Conservation (phyloP, 2,888 invertebrate genomes). For the Drosophila mayaguana region DNA sequence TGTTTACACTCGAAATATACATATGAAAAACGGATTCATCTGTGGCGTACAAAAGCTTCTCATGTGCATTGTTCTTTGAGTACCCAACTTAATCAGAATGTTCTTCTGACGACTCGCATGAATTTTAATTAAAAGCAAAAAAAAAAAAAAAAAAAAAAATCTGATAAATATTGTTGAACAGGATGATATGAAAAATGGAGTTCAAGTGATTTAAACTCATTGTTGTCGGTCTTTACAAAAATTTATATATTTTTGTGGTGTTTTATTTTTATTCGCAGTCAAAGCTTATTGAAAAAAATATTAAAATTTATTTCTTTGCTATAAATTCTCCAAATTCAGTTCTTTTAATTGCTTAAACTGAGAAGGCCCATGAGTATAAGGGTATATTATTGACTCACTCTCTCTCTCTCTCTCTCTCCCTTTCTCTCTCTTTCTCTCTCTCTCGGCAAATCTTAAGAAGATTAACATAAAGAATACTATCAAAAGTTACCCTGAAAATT, state of each 20-base stretch:
- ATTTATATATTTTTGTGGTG: not conserved
- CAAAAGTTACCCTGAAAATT: too few species aligned
- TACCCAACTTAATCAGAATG: conserved; percentile 7
- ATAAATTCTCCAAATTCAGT: too few species aligned
- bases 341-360: too few species aligned
- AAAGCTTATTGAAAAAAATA: too few species aligned
- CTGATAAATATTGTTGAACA: not conserved
- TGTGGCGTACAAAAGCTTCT: conserved; percentile 3
- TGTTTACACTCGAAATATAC: conserved; percentile 25
- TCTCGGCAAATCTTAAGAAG: too few species aligned
- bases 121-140: conserved; percentile 11
- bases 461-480: too few species aligned
- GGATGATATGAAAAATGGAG: not conserved
- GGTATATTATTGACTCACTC: too few species aligned
- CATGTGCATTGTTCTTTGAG: conserved; percentile 13
- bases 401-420: too few species aligned
- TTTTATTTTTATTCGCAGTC: too few species aligned
- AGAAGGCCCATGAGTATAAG: too few species aligned
- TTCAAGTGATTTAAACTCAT: not conserved
- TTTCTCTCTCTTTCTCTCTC: too few species aligned
- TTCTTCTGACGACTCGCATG: not conserved
- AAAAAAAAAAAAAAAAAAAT: not conserved
- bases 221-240: not conserved
- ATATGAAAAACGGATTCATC: conserved; percentile 11
- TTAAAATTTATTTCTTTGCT: too few species aligned